These are phyloP conservation scores for Amorpha juglandis DNA, from an alignment of 2,888 invertebrate species.

Conservation along the genomic window DNA sequence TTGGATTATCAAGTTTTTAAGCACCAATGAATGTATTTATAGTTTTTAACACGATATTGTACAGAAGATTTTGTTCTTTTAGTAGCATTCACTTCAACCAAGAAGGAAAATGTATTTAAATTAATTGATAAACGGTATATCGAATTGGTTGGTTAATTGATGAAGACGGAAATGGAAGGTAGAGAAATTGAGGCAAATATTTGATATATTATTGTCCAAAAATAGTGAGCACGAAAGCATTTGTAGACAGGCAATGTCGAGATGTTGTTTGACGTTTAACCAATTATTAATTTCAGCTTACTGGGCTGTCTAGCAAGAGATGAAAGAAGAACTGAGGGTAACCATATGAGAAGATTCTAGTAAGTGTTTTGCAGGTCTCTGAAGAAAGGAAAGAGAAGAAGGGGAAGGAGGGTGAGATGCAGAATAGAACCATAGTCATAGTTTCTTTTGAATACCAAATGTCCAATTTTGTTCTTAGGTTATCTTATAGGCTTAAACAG, in stretches of 20 bases:
- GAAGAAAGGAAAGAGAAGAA: background rate
- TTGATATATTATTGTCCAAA: background rate
- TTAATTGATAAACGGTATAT: too few relatives aligned
- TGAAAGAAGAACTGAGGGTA: too few relatives aligned
- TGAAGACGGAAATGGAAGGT: background rate
- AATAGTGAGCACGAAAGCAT: background rate
- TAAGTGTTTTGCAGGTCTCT: background rate
- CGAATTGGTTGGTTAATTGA: too few relatives aligned
- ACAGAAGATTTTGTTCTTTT: background rate
- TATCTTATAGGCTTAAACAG: too few relatives aligned
- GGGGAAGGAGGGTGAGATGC: too few relatives aligned
- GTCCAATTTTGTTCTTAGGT: too few relatives aligned
- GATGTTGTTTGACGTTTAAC: background rate
- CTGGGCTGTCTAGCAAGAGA: too few relatives aligned
- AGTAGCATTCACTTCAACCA: background rate
- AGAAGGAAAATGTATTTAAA: background rate
- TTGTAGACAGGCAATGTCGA: background rate
- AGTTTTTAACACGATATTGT: background rate
- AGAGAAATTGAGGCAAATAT: constrained; percentile 3
- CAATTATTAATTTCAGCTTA: background rate
- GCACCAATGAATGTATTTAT: constrained; percentile 19
- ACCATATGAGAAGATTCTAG: background rate
- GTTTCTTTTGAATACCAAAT: too few relatives aligned
- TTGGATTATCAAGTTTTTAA: constrained; percentile 1
- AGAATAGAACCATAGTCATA: too few relatives aligned